Evolutionary conservation across 2,888 invertebrate species (phyloP).

Genomic region (Macrosoma leucophasiata): DNA sequence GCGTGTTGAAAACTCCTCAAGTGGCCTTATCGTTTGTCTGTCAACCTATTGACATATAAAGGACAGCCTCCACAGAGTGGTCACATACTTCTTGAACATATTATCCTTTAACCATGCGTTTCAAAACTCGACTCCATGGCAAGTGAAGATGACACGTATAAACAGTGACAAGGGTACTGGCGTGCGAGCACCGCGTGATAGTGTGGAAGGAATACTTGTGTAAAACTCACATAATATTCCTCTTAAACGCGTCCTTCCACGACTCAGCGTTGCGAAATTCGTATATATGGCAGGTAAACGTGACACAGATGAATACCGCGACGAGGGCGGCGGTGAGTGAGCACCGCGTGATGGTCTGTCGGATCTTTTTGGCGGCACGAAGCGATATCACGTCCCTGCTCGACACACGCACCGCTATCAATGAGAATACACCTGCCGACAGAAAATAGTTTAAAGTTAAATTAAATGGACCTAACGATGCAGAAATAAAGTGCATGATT

Average conservation of each 20-base stretch:
- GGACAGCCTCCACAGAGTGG: too few relatives aligned
- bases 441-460: too few relatives aligned
- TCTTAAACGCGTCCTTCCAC: conserved; percentile 86
- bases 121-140: conserved; percentile 89
- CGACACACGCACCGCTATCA: conserved; percentile 86
- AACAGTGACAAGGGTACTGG: conserved; percentile 85
- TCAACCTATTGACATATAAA: too few relatives aligned
- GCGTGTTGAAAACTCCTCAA: too few relatives aligned
- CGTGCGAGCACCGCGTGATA: conserved; percentile 89
- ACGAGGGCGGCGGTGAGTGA: conserved; percentile 86
- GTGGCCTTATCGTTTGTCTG: too few relatives aligned
- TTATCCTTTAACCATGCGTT: conserved; percentile 84
- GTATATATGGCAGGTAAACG: conserved; percentile 89
- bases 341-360: conserved; percentile 89
- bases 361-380: conserved; percentile 89
- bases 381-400: conserved; percentile 90
- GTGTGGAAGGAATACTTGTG: too few relatives aligned
- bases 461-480: background rate
- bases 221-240: conserved; percentile 86
- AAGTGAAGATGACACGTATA: conserved; percentile 86
- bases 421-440: conserved; percentile 81
- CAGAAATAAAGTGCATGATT: background rate
- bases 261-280: conserved; percentile 83
- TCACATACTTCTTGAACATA: conserved; percentile 86
- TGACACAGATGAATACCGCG: conserved; percentile 85